Base-by-base conservation (phyloP, 2,113 vertebrate genomes). In the Crotophaga sulcirostris region DNA sequence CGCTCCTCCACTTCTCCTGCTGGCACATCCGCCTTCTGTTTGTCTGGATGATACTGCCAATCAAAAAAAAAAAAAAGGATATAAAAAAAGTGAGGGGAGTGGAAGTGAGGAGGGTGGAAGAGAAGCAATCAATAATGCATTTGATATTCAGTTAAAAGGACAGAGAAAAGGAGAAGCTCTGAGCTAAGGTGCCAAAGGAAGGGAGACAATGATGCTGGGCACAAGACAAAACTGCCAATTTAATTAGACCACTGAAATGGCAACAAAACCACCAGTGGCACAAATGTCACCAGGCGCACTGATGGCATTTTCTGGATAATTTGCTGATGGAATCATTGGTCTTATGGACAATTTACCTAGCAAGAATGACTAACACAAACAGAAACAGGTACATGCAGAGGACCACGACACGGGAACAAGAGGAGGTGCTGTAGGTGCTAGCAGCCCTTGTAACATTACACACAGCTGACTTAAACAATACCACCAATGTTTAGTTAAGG, bases 41-140 rank as follows among this genome's bases (percentile, higher is more conserved):
- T 99, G 97, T 99, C 98, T 59, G 99, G 99, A 87, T 99, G 99
- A 97, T 98, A 98, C 99, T 99, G 98, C 93, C 97, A 97, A 98
- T 97, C 97, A 97, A 94, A 94, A 73, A 76, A 44, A 92, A 72
- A 59, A 78, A 84, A 34, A 28, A 59, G 18, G 13, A 26, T 13
- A 52, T 23, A 17, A 64, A 31, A 60, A 80, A 78, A 73, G 67
- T 67, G 73, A 73, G 40, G 66, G 52, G 63, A 85, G 87, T 31
- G 44, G 38, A 60, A 75, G 56, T 3, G 62, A 95, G 68, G 88
- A 81, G 69, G 73, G 74, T 87, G 81, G 92, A 82, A 95, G 89
- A 88, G 83, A 9, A 89, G 66, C 87, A 83, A 89, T 92, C 80
- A 94, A 92, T 64, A 84, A 49, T 70, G 70, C 70, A 90, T 59